These are phyloP conservation scores for Anticlea derivata DNA, from an alignment of 2,888 invertebrate species.

Conservation along the genomic window DNA sequence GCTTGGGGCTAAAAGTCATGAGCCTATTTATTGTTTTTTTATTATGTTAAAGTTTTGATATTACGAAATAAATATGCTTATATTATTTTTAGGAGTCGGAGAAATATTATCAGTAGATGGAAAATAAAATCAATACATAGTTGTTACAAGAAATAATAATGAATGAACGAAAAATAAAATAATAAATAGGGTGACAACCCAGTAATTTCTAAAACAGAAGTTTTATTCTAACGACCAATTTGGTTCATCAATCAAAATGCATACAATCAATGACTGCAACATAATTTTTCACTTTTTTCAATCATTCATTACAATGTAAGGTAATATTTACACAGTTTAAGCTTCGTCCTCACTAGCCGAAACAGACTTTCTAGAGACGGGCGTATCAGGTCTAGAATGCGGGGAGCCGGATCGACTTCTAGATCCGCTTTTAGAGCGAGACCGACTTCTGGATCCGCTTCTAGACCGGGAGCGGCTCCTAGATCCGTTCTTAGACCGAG, in stretches of 20 bases:
- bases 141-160: too few relatives aligned
- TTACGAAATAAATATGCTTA: too few relatives aligned
- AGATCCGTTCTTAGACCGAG: constrained; percentile 56
- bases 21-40: neutral
- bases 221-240: too few relatives aligned
- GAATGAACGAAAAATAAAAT: too few relatives aligned
- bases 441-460: constrained; percentile 60
- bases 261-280: constrained; percentile 1
- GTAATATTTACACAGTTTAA: constrained; percentile 43
- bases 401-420: constrained; percentile 73
- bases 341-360: constrained; percentile 84
- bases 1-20: too few relatives aligned
- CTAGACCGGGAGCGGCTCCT: constrained; percentile 59
- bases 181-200: too few relatives aligned
- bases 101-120: too few relatives aligned
- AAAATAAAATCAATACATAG: too few relatives aligned
- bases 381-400: constrained; percentile 78
- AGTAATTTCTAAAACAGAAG: too few relatives aligned
- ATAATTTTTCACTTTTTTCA: neutral
- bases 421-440: constrained; percentile 60
- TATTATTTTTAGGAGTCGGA: too few relatives aligned
- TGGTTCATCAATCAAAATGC: neutral
- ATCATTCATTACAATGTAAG: neutral
- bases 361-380: constrained; percentile 84
- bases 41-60: too few relatives aligned